Percentiles rank a stretch among this genome's conserved stretches.
phyloP scores from a whole-genome alignment of 2,113 vertebrate species.

The Hemibagrus wyckioides region DNA sequence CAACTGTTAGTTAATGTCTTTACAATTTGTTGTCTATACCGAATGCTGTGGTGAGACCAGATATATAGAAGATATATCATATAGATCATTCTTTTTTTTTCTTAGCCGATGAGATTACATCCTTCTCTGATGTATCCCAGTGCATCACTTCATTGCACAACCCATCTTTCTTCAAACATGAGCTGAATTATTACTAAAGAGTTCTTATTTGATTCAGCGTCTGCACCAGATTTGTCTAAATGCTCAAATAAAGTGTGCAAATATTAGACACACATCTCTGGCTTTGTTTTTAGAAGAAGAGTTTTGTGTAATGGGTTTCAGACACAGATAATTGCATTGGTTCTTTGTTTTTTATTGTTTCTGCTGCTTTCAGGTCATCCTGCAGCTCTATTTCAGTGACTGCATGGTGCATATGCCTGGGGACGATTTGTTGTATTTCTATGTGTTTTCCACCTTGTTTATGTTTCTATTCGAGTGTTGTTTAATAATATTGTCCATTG shows the following conservation, averaged over 20 bases:
- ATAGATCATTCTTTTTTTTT: not conserved
- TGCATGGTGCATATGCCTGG: not conserved
- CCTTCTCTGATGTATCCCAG: not conserved
- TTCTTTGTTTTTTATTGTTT: not conserved
- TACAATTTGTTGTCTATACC: not conserved
- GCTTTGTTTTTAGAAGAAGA: not conserved
- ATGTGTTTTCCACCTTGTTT: not conserved
- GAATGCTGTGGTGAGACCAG: too few relatives aligned
- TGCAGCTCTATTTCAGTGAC: not conserved
- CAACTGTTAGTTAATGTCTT: not conserved
- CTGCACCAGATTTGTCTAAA: not conserved
- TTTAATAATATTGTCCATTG: not conserved
- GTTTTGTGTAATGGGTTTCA: not conserved
- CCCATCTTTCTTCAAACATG: not conserved
- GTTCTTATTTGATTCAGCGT: not conserved
- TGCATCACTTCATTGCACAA: not conserved
- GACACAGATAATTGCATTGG: not conserved
- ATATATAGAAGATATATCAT: not conserved
- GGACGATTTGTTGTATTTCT: not conserved
- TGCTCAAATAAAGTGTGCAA: not conserved
- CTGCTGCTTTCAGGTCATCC: not conserved
- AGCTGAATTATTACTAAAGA: not conserved
- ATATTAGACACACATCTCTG: not conserved
- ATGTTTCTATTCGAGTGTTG: not conserved
- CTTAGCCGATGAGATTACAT: not conserved